Conservation (phyloP, 1,140 invertebrate genomes). For the Penaeus indicus region DNA sequence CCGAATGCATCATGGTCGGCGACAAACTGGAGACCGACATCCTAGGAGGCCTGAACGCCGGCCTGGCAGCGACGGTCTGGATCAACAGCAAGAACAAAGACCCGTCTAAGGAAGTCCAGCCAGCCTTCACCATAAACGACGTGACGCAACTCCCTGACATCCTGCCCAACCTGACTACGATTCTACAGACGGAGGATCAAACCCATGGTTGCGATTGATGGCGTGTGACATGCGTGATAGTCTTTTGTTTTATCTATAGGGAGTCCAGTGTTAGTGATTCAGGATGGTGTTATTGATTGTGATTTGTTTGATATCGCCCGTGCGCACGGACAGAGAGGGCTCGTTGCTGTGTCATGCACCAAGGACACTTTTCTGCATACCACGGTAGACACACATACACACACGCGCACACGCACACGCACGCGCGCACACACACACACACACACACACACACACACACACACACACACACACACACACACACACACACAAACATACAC, state of each 20-base stretch:
- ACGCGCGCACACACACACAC: slow-evolving; percentile 15
- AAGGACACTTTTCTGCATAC: not conserved
- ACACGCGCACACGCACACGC: not conserved
- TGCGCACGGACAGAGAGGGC: too few species aligned
- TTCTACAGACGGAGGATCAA: not conserved
- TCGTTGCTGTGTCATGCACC: not conserved
- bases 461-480: slow-evolving; percentile 28
- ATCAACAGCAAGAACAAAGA: slow-evolving; percentile 72
- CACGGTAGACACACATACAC: not conserved
- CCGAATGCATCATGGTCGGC: slow-evolving; percentile 86
- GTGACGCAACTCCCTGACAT: slow-evolving; percentile 55
- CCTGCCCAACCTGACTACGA: slow-evolving; percentile 20
- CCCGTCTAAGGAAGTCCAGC: slow-evolving; percentile 55
- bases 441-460: slow-evolving; percentile 40
- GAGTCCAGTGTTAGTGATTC: too few species aligned
- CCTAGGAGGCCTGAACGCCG: slow-evolving; percentile 81
- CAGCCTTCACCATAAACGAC: slow-evolving; percentile 68
- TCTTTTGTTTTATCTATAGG: not conserved
- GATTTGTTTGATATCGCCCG: too few species aligned
- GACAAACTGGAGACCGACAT: slow-evolving; percentile 90
- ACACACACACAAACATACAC: not conserved
- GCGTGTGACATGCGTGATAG: not conserved
- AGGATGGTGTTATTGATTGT: too few species aligned
- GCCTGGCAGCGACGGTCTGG: slow-evolving; percentile 84
- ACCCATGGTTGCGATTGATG: not conserved